Evolutionary conservation across 2,888 invertebrate genomes (phyloP).

Genomic region (Parnassius mnemosyne): DNA sequence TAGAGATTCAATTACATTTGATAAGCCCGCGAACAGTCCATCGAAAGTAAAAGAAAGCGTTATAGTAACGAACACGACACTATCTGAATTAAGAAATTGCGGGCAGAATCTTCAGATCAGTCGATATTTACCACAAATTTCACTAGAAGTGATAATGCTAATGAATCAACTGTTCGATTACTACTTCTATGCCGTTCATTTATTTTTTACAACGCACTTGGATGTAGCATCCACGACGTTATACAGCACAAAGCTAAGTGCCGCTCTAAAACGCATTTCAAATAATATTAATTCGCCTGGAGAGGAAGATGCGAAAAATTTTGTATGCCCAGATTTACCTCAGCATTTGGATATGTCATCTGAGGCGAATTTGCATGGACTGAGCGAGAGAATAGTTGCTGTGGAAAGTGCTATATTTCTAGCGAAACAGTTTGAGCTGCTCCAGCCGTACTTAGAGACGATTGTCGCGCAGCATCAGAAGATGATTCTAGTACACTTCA

Average conservation of each 20-base stretch:
- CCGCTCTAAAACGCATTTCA: constrained; percentile 88
- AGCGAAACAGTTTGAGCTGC: constrained; percentile 90
- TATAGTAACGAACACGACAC: constrained; percentile 94
- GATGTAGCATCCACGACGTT: constrained; percentile 78
- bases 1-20: constrained; percentile 39
- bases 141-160: constrained; percentile 93
- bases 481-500: constrained; percentile 85
- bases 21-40: constrained; percentile 47
- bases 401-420: constrained; percentile 96
- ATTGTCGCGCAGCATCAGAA: constrained; percentile 87
- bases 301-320: constrained; percentile 46
- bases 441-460: constrained; percentile 92
- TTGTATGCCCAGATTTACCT: constrained; percentile 50
- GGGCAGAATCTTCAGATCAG: constrained; percentile 97
- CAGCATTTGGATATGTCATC: constrained; percentile 57
- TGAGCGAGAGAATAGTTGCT: constrained; percentile 93
- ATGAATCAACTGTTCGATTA: constrained; percentile 97
- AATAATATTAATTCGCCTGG: constrained; percentile 80
- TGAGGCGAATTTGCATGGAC: constrained; percentile 88
- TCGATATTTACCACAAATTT: constrained; percentile 91
- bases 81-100: constrained; percentile 93
- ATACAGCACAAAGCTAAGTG: constrained; percentile 85
- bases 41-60: constrained; percentile 72
- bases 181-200: constrained; percentile 93
- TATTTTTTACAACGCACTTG: constrained; percentile 90